These are phyloP conservation scores for Chaetogeoica ovagalla DNA, from an alignment of 2,888 invertebrate genomes.

Conservation along the genomic window DNA sequence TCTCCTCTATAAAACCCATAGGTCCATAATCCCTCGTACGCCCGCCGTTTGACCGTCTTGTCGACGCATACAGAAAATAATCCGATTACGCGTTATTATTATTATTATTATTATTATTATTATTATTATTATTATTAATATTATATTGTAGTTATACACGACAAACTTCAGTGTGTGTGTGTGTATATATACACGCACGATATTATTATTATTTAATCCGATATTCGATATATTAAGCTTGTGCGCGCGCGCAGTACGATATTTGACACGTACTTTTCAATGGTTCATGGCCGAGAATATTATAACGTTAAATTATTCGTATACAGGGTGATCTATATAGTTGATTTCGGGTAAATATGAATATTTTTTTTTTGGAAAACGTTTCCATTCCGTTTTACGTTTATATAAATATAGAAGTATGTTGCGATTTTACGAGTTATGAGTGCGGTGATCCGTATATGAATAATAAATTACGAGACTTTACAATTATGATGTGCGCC, in stretches of 20 bases:
- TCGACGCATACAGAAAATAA: constrained; percentile 25
- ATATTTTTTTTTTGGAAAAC: too few species aligned
- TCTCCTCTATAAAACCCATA: background rate
- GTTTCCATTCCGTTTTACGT: background rate
- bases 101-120: too few species aligned
- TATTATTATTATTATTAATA: too few species aligned
- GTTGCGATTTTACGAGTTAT: too few species aligned
- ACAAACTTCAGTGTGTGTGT: constrained; percentile 9
- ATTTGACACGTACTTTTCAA: constrained; percentile 41
- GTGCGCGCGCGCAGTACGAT: constrained; percentile 20
- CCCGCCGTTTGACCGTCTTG: constrained; percentile 37
- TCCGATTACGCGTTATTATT: constrained; percentile 49
- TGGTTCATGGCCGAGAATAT: constrained; percentile 10
- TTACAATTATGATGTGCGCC: too few species aligned
- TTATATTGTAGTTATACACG: constrained; percentile 48
- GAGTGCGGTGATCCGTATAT: too few species aligned
- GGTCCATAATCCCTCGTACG: constrained; percentile 20
- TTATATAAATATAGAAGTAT: too few species aligned
- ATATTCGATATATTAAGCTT: constrained; percentile 33
- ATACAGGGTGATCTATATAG: too few species aligned
- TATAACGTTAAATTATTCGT: background rate
- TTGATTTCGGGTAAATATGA: too few species aligned
- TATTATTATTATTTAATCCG: constrained; percentile 45
- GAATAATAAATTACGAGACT: too few species aligned
- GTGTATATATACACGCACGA: too few species aligned